These are phyloP conservation scores for Himalopsyche kuldschensis DNA, from an alignment of 2,888 invertebrate genomes.

Conservation along the genomic window DNA sequence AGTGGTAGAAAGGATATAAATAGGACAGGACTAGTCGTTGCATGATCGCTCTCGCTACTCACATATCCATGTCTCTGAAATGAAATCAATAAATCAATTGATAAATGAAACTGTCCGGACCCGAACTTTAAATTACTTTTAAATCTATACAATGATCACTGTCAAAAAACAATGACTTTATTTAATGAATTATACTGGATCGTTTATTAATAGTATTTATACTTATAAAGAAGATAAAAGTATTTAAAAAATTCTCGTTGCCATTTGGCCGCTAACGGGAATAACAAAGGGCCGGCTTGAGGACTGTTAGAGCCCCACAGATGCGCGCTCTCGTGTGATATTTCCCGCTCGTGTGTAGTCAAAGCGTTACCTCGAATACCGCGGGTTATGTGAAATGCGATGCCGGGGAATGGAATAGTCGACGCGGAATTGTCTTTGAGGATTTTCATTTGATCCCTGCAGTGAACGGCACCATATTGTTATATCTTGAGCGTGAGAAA, in stretches of 20 bases:
- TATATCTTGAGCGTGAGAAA: constrained; percentile 44
- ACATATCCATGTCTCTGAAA: too few species aligned
- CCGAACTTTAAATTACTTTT: too few species aligned
- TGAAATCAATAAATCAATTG: too few species aligned
- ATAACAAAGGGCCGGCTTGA: neutral
- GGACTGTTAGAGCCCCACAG: neutral
- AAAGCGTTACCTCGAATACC: neutral
- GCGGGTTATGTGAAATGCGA: neutral
- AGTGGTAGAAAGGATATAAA: too few species aligned
- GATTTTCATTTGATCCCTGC: constrained; percentile 13
- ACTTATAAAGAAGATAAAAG: too few species aligned
- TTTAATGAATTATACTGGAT: too few species aligned
- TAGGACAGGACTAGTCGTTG: too few species aligned
- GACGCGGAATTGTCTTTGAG: neutral
- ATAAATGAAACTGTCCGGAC: too few species aligned
- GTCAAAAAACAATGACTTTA: too few species aligned
- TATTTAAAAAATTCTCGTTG: neutral
- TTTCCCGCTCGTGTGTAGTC: neutral
- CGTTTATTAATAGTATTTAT: too few species aligned
- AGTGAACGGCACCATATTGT: constrained; percentile 42
- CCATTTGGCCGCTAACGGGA: neutral
- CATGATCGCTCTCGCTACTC: too few species aligned
- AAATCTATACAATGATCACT: too few species aligned
- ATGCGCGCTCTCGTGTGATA: neutral
- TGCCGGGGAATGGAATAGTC: neutral